Evolutionary conservation across 2,797 vertebrate species (phyloP).

Genomic region (Geotrypetes seraphini): DNA sequence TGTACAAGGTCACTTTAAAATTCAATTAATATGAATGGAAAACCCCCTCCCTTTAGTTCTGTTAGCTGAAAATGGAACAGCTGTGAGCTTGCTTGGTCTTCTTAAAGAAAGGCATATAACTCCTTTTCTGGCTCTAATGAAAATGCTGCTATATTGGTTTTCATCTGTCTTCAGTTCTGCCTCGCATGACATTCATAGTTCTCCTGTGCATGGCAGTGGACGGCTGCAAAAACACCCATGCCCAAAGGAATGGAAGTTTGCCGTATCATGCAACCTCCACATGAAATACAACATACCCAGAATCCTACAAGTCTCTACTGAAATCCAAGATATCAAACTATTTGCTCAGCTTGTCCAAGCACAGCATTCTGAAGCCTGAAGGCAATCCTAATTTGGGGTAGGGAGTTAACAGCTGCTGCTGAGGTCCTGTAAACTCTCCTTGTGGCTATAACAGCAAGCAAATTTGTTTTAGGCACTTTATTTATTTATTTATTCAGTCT

Average conservation of each 20-base stretch:
- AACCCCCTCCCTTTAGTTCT: constrained; percentile 44
- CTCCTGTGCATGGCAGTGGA: constrained; percentile 25
- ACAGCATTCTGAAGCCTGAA: too few species aligned
- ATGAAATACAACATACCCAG: too few species aligned
- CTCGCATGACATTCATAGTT: constrained; percentile 32
- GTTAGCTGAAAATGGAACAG: constrained; percentile 39
- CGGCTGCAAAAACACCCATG: constrained; percentile 20
- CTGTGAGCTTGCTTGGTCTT: constrained; percentile 27
- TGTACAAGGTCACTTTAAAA: constrained; percentile 74
- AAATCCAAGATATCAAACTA: too few species aligned
- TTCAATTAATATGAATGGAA: constrained; percentile 70
- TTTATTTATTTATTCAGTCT: too few species aligned
- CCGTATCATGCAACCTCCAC: constrained; percentile 33
- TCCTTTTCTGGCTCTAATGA: constrained; percentile 19
- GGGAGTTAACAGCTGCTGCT: too few species aligned
- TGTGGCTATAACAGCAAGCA: too few species aligned
- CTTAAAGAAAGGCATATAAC: constrained; percentile 10
- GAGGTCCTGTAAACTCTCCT: too few species aligned
- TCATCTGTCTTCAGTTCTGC: constrained; percentile 9
- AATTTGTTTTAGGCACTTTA: too few species aligned
- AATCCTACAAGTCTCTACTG: too few species aligned
- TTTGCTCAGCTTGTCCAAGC: too few species aligned
- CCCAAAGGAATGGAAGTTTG: constrained; percentile 33
- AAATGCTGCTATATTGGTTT: constrained; percentile 19
- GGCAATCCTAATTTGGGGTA: too few species aligned